These are phyloP conservation scores for Microcaecilia unicolor DNA, from an alignment of 2,797 vertebrate genomes.

Conservation along the genomic window DNA sequence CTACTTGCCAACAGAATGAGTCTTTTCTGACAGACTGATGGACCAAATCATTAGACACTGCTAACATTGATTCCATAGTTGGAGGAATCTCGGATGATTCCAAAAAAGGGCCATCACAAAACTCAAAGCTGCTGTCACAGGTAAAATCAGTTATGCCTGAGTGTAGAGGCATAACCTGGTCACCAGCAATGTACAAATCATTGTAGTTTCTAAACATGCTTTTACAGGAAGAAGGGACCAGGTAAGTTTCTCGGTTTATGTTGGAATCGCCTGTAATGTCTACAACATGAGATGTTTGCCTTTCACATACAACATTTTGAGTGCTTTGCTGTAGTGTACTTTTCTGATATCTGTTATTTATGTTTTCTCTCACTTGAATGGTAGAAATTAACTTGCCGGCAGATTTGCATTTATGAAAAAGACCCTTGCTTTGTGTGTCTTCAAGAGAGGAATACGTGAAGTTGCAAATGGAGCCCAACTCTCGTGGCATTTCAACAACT, in stretches of 20 bases:
- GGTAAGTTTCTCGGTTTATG: slow-evolving; percentile 62
- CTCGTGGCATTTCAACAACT: slow-evolving; percentile 26
- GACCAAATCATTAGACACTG: slow-evolving; percentile 13
- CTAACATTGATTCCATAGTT: slow-evolving; percentile 56
- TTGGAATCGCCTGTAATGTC: slow-evolving; percentile 43
- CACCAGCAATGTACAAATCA: slow-evolving; percentile 86
- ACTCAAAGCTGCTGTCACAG: slow-evolving; percentile 41
- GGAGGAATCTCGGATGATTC: slow-evolving; percentile 81
- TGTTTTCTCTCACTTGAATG: slow-evolving; percentile 28
- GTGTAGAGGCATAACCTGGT: slow-evolving; percentile 80
- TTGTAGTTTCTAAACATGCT: slow-evolving; percentile 93
- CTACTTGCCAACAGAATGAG: slow-evolving; percentile 65
- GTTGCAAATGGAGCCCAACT: slow-evolving; percentile 27
- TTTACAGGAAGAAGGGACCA: slow-evolving; percentile 86
- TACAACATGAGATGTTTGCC: slow-evolving; percentile 29
- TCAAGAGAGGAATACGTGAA: slow-evolving; percentile 24
- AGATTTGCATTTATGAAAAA: slow-evolving; percentile 46
- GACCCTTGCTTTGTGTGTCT: slow-evolving; percentile 32
- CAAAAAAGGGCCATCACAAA: slow-evolving; percentile 67
- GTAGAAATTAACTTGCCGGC: slow-evolving; percentile 36
- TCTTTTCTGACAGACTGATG: slow-evolving; percentile 43
- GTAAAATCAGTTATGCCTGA: slow-evolving; percentile 58
- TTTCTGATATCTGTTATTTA: slow-evolving; percentile 26
- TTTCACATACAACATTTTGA: slow-evolving; percentile 15
- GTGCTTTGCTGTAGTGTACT: slow-evolving; percentile 20